Evolutionary conservation across 2,113 vertebrate genomes (phyloP).

Genomic region (Gymnocephalus cernua): DNA sequence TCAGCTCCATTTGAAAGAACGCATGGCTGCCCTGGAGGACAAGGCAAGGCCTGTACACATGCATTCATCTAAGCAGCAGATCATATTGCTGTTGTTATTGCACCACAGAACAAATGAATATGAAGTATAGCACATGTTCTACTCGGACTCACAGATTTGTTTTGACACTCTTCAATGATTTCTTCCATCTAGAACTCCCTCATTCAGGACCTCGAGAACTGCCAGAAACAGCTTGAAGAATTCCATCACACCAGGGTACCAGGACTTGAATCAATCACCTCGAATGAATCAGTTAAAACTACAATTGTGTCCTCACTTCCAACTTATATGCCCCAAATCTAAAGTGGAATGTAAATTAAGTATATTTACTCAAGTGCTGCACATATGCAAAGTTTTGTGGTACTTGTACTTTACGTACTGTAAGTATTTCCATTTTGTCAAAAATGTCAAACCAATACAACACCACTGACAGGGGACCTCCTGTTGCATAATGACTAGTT

Average conservation of each 20-base stretch:
- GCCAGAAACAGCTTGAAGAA: slow-evolving; percentile 94
- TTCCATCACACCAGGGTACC: slow-evolving; percentile 93
- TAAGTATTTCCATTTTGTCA: too few relatives aligned
- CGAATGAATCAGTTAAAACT: not conserved
- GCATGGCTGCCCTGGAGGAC: slow-evolving; percentile 96
- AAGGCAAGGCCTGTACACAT: slow-evolving; percentile 80
- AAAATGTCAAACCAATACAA: not conserved
- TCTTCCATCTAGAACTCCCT: slow-evolving; percentile 88
- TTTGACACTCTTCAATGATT: slow-evolving; percentile 16
- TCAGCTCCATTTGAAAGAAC: slow-evolving; percentile 96
- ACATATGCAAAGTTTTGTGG: not conserved
- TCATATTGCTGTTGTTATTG: slow-evolving; percentile 27
- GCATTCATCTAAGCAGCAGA: slow-evolving; percentile 29
- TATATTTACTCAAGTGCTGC: not conserved
- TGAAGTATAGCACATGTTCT: not conserved
- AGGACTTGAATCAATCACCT: not conserved
- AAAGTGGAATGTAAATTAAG: not conserved
- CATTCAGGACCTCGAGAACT: slow-evolving; percentile 95
- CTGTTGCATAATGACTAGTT: not conserved
- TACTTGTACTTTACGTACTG: not conserved
- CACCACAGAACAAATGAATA: slow-evolving; percentile 22
- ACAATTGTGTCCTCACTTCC: not conserved
- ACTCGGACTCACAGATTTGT: not conserved
- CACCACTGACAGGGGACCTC: not conserved
- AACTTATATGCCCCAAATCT: not conserved